Evolutionary conservation across 2,888 invertebrate species (phyloP), one percentile per base, ranked within the genome.

Genomic region (Cryptus armator): DNA sequence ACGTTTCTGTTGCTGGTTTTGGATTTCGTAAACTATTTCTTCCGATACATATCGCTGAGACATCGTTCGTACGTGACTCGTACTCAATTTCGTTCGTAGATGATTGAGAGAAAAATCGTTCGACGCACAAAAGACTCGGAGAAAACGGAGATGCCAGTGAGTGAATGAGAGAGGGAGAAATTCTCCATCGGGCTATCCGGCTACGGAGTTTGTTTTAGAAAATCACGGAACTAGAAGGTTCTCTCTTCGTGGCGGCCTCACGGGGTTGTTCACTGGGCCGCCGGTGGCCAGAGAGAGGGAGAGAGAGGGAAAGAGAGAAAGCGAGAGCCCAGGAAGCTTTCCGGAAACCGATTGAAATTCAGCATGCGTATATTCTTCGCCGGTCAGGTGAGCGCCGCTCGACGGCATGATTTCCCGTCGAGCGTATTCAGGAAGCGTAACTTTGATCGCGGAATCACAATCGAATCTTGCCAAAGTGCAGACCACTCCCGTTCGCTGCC

Each of bases 341-440:
- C 32, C 9, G 44, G 62, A 68, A 82, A 78, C 51, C 86, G 86
- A 88, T 89, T 89, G 89, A 88, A 89, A 89, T 89, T 88, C 89
- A 86, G 86, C 87, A 87, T 87, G 87, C 89, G 90, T 87, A 86
- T 79, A 82, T 82, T 85, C 79, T 79, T 80, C 79, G 81, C 82
- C 84, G 86, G 85, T 82, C 85, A 88, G 85, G 86, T 79, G 85
- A 83, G 79, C 80, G 84, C 86, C 81, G 78, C 84, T 71, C 76
- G 83, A 83, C 74, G 70, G 79, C 80, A 83, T 85, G 76, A 85
- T 83, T 85, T 85, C 80, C 43, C 70, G 68, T 81, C 74, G 78
- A 74, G 79, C 75, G 82, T 85, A 85, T 85, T 82, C 85, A 79
- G 82, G 78, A 67, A 85, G 79, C 85, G 85, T 85, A 85, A 82